A percentile compares a stretch with the other conserved stretches of the same genome.
Evolutionary conservation across 2,888 invertebrate genomes (phyloP).

Genomic region (Lithophane ornitopus): DNA sequence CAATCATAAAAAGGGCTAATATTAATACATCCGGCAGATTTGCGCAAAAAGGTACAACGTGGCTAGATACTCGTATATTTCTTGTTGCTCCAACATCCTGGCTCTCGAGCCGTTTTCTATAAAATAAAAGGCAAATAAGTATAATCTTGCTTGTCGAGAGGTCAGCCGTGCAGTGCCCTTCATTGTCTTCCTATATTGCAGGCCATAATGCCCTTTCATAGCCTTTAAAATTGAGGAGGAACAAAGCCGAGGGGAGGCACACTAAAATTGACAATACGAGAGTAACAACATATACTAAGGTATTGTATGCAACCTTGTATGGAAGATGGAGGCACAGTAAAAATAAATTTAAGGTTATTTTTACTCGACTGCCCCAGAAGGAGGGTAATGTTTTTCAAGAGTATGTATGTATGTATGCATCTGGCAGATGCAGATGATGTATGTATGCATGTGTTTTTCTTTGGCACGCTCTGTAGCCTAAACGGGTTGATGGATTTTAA

Average conservation of each 20-base stretch:
- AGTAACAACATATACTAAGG: slow-evolving; percentile 67
- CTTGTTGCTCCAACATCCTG: slow-evolving; percentile 79
- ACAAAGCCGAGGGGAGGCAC: slow-evolving; percentile 76
- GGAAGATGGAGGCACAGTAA: slow-evolving; percentile 24
- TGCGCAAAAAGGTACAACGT: slow-evolving; percentile 76
- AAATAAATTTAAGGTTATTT: slow-evolving; percentile 39
- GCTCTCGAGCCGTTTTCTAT: slow-evolving; percentile 76
- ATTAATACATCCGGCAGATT: slow-evolving; percentile 81
- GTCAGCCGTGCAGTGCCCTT: slow-evolving; percentile 83
- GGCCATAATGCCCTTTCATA: slow-evolving; percentile 62
- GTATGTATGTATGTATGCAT: too few relatives aligned
- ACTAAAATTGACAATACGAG: slow-evolving; percentile 81
- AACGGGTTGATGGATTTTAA: too few relatives aligned
- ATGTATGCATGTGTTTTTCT: too few relatives aligned
- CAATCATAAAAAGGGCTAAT: slow-evolving; percentile 63
- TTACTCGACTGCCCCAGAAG: too few relatives aligned
- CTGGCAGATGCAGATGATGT: too few relatives aligned
- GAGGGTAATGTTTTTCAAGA: too few relatives aligned
- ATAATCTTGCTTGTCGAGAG: slow-evolving; percentile 76
- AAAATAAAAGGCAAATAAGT: slow-evolving; percentile 85
- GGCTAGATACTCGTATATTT: slow-evolving; percentile 66
- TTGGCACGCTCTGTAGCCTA: too few relatives aligned
- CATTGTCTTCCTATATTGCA: slow-evolving; percentile 80
- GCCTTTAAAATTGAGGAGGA: slow-evolving; percentile 69
- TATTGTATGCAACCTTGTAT: slow-evolving; percentile 81